Conservation (phyloP, 1,140 invertebrate species). For the Episyrphus balteatus region DNA sequence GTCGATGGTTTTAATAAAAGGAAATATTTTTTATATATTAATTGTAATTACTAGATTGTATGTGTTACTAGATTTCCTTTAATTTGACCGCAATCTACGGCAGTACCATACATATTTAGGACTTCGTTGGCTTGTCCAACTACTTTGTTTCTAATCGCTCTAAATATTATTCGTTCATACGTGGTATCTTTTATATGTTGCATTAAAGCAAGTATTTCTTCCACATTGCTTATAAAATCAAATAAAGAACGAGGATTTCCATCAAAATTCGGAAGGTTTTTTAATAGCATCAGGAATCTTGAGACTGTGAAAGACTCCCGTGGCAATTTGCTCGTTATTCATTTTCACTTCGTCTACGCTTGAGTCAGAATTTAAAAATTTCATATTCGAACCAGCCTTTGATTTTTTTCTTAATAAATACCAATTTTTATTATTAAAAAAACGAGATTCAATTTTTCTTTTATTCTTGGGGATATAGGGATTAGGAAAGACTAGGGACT, state of each 20-base stretch:
- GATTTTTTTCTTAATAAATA: too few species aligned
- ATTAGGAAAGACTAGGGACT: too few species aligned
- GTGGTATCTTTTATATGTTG: not conserved
- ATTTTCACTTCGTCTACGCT: too few species aligned
- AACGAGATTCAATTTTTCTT: too few species aligned
- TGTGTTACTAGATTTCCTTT: constrained; percentile 1
- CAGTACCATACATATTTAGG: constrained; percentile 1
- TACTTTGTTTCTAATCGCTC: constrained; percentile 3
- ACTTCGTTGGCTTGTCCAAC: not conserved
- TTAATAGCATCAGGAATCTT: not conserved
- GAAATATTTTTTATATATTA: too few species aligned
- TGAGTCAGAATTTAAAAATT: too few species aligned
- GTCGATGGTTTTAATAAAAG: too few species aligned
- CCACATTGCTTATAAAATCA: not conserved
- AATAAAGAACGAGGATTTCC: not conserved
- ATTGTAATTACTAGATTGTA: too few species aligned
- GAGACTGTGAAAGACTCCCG: not conserved
- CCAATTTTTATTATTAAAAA: too few species aligned
- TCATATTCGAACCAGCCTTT: too few species aligned
- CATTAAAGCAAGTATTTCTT: not conserved
- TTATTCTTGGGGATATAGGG: too few species aligned
- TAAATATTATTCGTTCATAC: not conserved
- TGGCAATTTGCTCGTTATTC: not conserved
- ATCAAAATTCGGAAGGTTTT: not conserved
- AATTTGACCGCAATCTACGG: not conserved